These are phyloP conservation scores for Laupala kohalensis DNA, from an alignment of 1,140 invertebrate species.

Conservation along the genomic window DNA sequence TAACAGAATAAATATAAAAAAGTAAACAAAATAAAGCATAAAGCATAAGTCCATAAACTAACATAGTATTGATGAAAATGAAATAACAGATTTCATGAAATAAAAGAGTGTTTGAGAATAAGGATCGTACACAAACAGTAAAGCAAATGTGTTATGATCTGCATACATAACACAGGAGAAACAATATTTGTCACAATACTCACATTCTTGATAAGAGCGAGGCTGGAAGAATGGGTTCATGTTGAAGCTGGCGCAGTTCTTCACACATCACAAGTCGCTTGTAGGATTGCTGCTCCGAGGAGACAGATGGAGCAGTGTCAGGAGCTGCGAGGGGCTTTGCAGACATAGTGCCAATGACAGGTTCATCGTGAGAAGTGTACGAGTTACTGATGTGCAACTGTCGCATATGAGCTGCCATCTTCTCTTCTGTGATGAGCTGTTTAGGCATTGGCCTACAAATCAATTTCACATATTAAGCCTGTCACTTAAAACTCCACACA, in stretches of 20 bases:
- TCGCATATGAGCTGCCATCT: conserved; percentile 61
- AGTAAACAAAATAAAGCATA: no score
- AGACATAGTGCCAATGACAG: conserved; percentile 18
- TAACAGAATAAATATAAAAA: no score
- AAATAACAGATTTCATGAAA: no score
- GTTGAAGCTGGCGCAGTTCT: conserved; percentile 47
- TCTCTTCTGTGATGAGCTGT: conserved; percentile 66
- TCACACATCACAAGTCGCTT: conserved; percentile 46
- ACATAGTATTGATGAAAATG: no score
- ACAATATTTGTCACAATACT: conserved; percentile 18
- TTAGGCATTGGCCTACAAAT: conserved; percentile 34
- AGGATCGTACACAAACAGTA: not conserved
- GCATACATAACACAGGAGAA: conserved; percentile 19
- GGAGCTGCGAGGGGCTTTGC: conserved; percentile 8
- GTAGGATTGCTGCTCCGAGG: not conserved
- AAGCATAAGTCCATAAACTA: no score
- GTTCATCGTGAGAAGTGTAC: conserved; percentile 24
- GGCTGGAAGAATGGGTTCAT: conserved; percentile 42
- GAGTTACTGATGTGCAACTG: conserved; percentile 49
- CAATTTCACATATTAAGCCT: no score
- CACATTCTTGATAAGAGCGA: conserved; percentile 43
- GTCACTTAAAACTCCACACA: no score
- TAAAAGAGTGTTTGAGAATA: no score
- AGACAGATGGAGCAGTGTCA: not conserved
- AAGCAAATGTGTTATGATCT: conserved; percentile 11